phyloP scores from a whole-genome alignment of 2,888 invertebrate genomes.

The Meganola albula region DNA sequence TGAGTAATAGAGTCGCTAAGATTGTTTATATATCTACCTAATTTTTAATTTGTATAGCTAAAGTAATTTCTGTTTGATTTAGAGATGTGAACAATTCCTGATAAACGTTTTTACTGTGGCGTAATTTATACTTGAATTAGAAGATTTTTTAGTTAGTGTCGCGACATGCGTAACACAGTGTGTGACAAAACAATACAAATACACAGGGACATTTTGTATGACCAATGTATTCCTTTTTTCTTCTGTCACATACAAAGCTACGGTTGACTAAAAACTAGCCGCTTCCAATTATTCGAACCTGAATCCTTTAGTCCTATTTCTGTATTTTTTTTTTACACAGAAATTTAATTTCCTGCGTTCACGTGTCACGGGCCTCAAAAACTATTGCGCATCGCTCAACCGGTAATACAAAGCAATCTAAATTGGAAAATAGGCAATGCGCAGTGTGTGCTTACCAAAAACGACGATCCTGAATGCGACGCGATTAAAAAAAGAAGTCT shows the following conservation, averaged over 20 bases:
- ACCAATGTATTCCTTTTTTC: neutral
- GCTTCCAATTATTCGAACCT: neutral
- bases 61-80: too few species aligned
- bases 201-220: too few species aligned
- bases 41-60: too few species aligned
- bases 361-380: conserved; percentile 72
- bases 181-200: too few species aligned
- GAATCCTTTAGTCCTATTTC: conserved; percentile 12
- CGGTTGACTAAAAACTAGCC: neutral
- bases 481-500: conserved; percentile 77
- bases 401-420: conserved; percentile 78
- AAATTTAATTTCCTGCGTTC: conserved; percentile 69
- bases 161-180: too few species aligned
- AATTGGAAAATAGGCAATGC: conserved; percentile 78
- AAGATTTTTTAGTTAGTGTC: too few species aligned
- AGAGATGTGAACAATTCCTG: too few species aligned
- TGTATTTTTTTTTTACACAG: conserved; percentile 42
- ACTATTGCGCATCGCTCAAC: conserved; percentile 76
- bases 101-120: too few species aligned
- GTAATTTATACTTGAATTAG: too few species aligned
- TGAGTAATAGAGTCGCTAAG: too few species aligned
- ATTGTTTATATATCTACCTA: too few species aligned
- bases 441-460: conserved; percentile 77
- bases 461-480: conserved; percentile 73
- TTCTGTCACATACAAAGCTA: neutral